Base-by-base conservation (phyloP, 23 tunicate genomes). In the Ascidia mentula region DNA sequence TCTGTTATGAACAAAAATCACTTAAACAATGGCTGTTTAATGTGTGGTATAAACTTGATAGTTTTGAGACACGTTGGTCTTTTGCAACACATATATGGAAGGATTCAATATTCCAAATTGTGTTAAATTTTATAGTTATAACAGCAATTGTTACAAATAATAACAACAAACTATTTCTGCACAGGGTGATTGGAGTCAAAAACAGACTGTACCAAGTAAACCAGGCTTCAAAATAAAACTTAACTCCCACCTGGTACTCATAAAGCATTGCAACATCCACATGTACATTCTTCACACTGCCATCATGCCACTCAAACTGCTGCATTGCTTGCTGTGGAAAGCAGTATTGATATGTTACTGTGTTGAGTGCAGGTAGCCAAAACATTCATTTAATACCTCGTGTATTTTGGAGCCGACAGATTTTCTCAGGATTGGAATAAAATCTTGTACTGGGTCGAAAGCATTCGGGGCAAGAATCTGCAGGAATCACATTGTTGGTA, bases 271-370 rank as follows among this genome's bases (percentile, higher is more conserved):
- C 89, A 18, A 93, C 90, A 77, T 93, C 98, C 26, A 93, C 98
- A 77, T 93, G 98, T 30, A 93, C 88, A 74, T 93, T 93, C 82
- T 93, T 93, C 26, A 80, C 69, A 22, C 85, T 79, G 32, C 98
- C 98, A 72, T 93, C 98, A 76, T 93, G 93, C 98, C 98, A 93
- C 69, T 88, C 93, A 77, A 93, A 85, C 74, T 93, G 98, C 70
- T 88, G 98, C 98, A 93, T 93, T 18, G 98, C 98, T 46, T 77
- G 77, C 88, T 87, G 74, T 22, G n/a, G n/a, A n/a, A n/a, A n/a
- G n/a, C 75, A 17, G 17, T 30, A 13, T 13, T 18, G 18, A 15
- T 45, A 45, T 15, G 60, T 45, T 15, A 45, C 17, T 18, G 18
- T 45, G 18, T 15, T 15, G 17, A 15, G 18, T 15, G 18, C 17